Conservation (phyloP, 2,888 invertebrate species). For the Emmelina monodactyla region DNA sequence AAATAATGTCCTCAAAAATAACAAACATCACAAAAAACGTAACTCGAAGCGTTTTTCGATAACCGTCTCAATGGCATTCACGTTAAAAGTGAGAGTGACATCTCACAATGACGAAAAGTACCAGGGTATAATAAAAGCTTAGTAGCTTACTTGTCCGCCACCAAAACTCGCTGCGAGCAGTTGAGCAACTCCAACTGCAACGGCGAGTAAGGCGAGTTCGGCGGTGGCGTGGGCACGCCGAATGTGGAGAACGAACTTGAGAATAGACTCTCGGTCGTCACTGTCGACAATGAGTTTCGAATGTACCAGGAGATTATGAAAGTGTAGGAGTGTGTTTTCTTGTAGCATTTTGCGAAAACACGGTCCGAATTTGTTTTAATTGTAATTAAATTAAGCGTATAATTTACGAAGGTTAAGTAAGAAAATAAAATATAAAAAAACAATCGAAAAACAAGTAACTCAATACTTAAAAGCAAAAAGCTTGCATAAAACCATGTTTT, state of each 20-base stretch:
- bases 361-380: no score
- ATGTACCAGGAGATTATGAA: no score
- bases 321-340: no score
- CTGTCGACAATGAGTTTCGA: conserved; percentile 52
- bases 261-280: conserved; percentile 74
- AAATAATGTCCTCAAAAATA: not conserved
- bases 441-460: no score
- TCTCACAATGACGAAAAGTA: conserved; percentile 1
- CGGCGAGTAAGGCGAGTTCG: conserved; percentile 73
- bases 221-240: conserved; percentile 75
- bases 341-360: no score
- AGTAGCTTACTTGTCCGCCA: conserved; percentile 45
- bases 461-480: no score
- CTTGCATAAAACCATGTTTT: no score
- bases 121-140: not conserved
- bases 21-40: not conserved
- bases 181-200: conserved; percentile 72
- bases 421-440: no score
- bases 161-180: conserved; percentile 58
- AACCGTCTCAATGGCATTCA: no score
- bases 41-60: not conserved
- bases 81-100: not conserved
- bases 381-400: no score
- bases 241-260: conserved; percentile 70
- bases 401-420: no score